Base-by-base conservation (phyloP, 2,797 vertebrate genomes). In the Alfaro cultratus region DNA sequence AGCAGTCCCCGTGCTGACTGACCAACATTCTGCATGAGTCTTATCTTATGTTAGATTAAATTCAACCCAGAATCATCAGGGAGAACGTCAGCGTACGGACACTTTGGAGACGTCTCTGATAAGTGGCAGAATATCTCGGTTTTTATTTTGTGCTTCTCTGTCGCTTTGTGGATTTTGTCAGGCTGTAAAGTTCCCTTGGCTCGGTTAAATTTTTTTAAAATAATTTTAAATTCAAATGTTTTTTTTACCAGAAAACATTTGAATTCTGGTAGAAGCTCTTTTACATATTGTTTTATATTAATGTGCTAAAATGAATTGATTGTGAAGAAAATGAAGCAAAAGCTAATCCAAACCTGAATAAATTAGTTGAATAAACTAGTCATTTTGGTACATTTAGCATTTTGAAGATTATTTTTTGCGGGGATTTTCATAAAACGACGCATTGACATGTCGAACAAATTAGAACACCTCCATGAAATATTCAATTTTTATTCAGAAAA, bases 1-100 rank as follows among this genome's bases (percentile, higher is more conserved):
- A 93, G 92, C 7, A 93, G 93, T 79, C 26, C 71, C 74, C 55
- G 21, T 81, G 82, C 84, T 91, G 90, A 92, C 80, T 78, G 78
- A 80, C 81, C 77, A 62, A 74, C 73, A 34, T 23, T 77, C 72
- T 75, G 60, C 75, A 36, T 15, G 26, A 74, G 46, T 88, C 89
- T 93, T 94, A 93, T 94, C 91, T 71, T 62, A 13, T 39, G 3
- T 53, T 26, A 88, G 91, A 91, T 91, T 86, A 86, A 89, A 88
- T 57, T 51, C 75, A 76, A 71, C 18, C 51, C 75, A 68, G 83
- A 83, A 88, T 85, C 75, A 86, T 5, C 13, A 0, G 31, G 31
- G 39, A 79, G 26, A 72, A 16, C 55, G 67, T 70, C 80, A 15
- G 1, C 29, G 6, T 49, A 8, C 39, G 9, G 76, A 78, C 55